Evolutionary conservation across 2,113 vertebrate species (phyloP).

Genomic region (Terrapene triunguis): DNA sequence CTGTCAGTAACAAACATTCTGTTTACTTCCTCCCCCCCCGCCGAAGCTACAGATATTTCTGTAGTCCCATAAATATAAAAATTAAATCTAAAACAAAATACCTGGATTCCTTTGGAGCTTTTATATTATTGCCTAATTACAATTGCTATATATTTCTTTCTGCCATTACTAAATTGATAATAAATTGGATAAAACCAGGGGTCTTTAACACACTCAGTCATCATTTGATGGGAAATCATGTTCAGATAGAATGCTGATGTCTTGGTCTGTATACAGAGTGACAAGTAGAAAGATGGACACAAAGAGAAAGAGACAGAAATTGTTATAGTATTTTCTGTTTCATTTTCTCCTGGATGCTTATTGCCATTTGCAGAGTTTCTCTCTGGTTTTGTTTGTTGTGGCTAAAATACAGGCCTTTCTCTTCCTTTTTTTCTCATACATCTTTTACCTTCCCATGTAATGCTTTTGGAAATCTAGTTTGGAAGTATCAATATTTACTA

Average conservation of each 20-base stretch:
- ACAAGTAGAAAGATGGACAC: neutral
- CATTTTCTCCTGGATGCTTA: neutral
- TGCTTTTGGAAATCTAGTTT: neutral
- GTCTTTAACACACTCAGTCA: neutral
- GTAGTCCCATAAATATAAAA: conserved; percentile 6
- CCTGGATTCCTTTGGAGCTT: neutral
- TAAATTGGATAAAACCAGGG: neutral
- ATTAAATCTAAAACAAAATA: neutral
- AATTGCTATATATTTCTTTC: neutral
- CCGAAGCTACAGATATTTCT: fast-evolving
- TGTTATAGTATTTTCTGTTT: neutral
- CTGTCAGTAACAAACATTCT: conserved; percentile 19
- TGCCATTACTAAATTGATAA: neutral
- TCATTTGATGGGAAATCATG: conserved; percentile 2
- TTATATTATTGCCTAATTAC: neutral
- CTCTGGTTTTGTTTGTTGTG: neutral
- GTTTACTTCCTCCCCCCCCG: neutral
- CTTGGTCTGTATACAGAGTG: neutral
- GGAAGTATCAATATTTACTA: neutral
- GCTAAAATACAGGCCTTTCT: neutral
- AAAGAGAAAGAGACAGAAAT: neutral
- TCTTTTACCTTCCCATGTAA: neutral
- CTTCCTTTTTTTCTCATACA: neutral
- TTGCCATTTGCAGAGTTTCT: neutral
- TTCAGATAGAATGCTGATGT: neutral